Conservation (phyloP, 2,888 invertebrate species). For the Agriopis leucophaearia region DNA sequence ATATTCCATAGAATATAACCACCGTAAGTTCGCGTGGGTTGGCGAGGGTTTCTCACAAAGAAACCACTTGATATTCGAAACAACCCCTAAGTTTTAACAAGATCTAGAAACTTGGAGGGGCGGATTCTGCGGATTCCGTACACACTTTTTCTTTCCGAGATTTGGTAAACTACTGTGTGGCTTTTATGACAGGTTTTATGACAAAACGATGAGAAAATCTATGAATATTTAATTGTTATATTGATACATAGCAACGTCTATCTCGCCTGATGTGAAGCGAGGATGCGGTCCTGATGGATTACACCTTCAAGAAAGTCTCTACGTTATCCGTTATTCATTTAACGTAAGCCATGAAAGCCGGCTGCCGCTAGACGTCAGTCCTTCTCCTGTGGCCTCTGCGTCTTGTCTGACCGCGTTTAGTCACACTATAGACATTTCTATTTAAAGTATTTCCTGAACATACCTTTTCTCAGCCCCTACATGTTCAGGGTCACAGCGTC, state of each 20-base stretch:
- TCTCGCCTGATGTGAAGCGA: no score
- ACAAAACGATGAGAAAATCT: neutral
- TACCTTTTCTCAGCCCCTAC: no score
- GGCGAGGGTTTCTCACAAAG: conserved; percentile 11
- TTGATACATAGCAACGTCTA: neutral
- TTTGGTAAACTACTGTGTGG: conserved; percentile 24
- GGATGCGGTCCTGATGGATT: no score
- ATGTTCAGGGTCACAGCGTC: no score
- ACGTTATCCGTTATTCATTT: no score
- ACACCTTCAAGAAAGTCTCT: no score
- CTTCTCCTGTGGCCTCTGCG: no score
- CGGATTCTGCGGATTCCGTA: conserved; percentile 18
- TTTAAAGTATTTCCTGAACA: no score
- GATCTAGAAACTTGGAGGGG: conserved; percentile 31
- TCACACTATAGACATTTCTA: no score
- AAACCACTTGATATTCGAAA: conserved; percentile 33
- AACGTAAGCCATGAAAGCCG: no score
- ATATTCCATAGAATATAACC: conserved; percentile 1
- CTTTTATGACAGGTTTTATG: conserved; percentile 25
- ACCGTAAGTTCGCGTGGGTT: conserved; percentile 8
- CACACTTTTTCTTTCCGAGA: conserved; percentile 25
- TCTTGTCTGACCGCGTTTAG: no score
- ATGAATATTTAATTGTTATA: neutral
- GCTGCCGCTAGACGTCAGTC: no score
- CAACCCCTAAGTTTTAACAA: conserved; percentile 36